Conservation (phyloP, 2,797 vertebrate species). For the Sebastes minor region DNA sequence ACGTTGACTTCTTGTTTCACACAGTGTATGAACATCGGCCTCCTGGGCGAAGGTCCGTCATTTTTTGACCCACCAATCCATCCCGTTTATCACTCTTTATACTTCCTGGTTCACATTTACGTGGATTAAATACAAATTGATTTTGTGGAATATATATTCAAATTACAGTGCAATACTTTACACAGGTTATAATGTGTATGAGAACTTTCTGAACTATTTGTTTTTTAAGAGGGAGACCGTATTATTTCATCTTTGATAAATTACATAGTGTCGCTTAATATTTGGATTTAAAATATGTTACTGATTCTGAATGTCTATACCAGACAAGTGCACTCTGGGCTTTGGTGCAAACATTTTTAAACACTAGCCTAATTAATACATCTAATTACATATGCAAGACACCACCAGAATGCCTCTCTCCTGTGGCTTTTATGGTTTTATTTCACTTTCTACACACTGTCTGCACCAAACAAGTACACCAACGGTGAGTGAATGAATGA, state of each 20-base stretch:
- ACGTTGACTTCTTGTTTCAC: no score
- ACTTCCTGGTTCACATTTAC: no score
- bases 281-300: neutral
- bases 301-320: neutral
- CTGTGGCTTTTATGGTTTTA: neutral
- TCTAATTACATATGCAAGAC: neutral
- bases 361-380: neutral
- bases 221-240: neutral
- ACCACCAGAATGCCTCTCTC: neutral
- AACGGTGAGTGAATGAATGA: neutral
- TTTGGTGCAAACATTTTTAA: neutral
- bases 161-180: no score
- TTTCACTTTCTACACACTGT: neutral
- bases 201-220: neutral
- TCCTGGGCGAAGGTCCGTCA: fast-evolving
- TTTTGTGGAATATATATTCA: no score
- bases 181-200: no score
- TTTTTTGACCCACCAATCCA: no score
- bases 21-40: fast-evolving
- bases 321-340: neutral
- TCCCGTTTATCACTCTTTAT: fast-evolving
- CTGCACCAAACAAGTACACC: neutral
- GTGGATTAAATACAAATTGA: no score
- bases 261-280: neutral
- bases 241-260: neutral